Evolutionary conservation across 2,113 vertebrate genomes (phyloP).

Genomic region (Nerophis ophidion): DNA sequence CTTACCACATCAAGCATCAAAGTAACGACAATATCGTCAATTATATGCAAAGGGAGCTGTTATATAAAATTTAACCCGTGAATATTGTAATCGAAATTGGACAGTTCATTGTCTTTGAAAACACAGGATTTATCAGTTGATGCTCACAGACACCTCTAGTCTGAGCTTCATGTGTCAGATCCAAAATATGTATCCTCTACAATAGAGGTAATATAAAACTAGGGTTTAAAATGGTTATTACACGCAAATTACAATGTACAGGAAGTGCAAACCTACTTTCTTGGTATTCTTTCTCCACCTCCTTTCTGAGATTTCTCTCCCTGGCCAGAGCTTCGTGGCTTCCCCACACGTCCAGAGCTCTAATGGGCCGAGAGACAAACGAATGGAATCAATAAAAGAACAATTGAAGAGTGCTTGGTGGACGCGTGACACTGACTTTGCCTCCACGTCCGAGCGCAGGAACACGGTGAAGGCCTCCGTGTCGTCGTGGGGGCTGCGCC

Average conservation of each 20-base stretch:
- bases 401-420: background rate
- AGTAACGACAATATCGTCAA: too few relatives aligned
- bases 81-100: too few relatives aligned
- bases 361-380: conserved; percentile 45
- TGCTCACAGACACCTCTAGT: too few relatives aligned
- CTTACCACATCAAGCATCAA: too few relatives aligned
- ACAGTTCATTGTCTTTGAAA: too few relatives aligned
- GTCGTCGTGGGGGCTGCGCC: conserved; percentile 93
- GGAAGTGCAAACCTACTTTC: conserved; percentile 80
- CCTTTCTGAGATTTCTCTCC: conserved; percentile 85
- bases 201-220: too few relatives aligned
- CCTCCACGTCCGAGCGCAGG: conserved; percentile 89
- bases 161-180: too few relatives aligned
- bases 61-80: background rate
- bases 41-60: background rate
- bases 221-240: background rate
- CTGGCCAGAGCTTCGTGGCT: conserved; percentile 89
- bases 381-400: background rate
- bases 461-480: conserved; percentile 95
- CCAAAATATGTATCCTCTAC: too few relatives aligned
- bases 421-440: conserved; percentile 78
- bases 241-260: background rate
- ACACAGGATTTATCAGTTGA: too few relatives aligned
- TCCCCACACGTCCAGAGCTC: conserved; percentile 94
- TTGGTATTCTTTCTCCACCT: conserved; percentile 86